A percentile compares a stretch with the other conserved stretches of the same genome.
Evolutionary conservation across 2,888 invertebrate genomes (phyloP).

Genomic region (Arctia plantaginis): DNA sequence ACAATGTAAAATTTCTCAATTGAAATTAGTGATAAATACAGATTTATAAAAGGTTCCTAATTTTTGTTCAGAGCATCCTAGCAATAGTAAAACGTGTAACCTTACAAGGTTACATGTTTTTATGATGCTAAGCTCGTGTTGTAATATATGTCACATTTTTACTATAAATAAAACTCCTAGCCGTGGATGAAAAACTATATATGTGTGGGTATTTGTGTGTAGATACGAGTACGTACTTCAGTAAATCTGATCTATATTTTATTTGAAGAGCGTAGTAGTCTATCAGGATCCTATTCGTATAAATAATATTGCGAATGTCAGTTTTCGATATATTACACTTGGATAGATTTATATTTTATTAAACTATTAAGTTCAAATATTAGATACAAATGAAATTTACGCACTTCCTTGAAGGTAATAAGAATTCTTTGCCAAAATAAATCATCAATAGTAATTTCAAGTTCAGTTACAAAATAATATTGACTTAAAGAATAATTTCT

Average conservation of each 20-base stretch:
- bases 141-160: too few relatives aligned
- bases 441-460: not conserved
- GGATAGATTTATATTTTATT: too few relatives aligned
- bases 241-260: not conserved
- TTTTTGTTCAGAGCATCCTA: too few relatives aligned
- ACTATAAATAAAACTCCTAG: not conserved
- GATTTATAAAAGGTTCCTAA: not conserved
- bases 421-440: not conserved
- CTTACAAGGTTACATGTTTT: too few relatives aligned
- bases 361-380: not conserved
- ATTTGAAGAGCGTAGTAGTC: not conserved
- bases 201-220: too few relatives aligned
- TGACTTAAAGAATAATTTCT: slow-evolving; percentile 1
- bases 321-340: not conserved
- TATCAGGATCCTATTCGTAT: too few relatives aligned
- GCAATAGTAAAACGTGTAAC: not conserved
- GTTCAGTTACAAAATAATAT: slow-evolving; percentile 12
- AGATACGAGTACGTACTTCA: too few relatives aligned
- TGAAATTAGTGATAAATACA: not conserved
- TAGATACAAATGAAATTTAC: not conserved
- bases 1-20: not conserved
- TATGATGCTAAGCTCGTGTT: too few relatives aligned
- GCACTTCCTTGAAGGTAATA: not conserved
- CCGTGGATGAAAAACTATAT: too few relatives aligned
- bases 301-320: not conserved